Evolutionary conservation across 2,113 vertebrate species (phyloP).

Genomic region (Alligator mississippiensis): DNA sequence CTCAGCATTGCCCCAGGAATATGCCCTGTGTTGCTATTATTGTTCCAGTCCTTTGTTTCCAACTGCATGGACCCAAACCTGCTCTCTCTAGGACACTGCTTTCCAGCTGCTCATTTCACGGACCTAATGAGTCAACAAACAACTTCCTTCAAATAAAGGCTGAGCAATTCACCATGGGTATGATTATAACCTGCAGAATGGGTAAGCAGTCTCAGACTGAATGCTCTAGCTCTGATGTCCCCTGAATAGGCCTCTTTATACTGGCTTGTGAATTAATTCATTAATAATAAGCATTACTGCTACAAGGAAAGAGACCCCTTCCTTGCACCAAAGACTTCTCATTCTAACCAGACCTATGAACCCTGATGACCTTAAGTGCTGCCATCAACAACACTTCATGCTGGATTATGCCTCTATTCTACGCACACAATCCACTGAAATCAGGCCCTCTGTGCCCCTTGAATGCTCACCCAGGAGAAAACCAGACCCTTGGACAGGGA

Average conservation of each 20-base stretch:
- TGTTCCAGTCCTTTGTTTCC: background rate
- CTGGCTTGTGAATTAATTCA: background rate
- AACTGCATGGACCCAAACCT: background rate
- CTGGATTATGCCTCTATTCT: too few relatives aligned
- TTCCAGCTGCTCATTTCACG: too few relatives aligned
- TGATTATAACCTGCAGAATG: background rate
- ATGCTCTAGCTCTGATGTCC: background rate
- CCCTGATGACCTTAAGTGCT: too few relatives aligned
- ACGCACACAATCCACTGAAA: too few relatives aligned
- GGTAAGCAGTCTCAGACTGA: background rate
- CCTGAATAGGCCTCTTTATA: background rate
- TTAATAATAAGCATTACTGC: background rate
- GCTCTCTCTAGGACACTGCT: background rate
- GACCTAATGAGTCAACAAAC: too few relatives aligned
- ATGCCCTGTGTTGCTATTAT: background rate
- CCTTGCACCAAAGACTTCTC: background rate
- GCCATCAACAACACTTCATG: too few relatives aligned
- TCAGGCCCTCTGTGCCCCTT: too few relatives aligned
- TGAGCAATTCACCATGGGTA: background rate
- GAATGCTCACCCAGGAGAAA: too few relatives aligned
- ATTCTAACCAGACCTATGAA: background rate
- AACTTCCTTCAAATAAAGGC: background rate
- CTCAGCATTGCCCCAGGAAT: background rate
- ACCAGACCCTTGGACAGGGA: too few relatives aligned
- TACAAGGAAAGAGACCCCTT: background rate